A percentile compares a stretch with the other conserved stretches of the same genome.
Evolutionary conservation across 2,888 invertebrate genomes (phyloP).

Genomic region (Celastrina argiolus): DNA sequence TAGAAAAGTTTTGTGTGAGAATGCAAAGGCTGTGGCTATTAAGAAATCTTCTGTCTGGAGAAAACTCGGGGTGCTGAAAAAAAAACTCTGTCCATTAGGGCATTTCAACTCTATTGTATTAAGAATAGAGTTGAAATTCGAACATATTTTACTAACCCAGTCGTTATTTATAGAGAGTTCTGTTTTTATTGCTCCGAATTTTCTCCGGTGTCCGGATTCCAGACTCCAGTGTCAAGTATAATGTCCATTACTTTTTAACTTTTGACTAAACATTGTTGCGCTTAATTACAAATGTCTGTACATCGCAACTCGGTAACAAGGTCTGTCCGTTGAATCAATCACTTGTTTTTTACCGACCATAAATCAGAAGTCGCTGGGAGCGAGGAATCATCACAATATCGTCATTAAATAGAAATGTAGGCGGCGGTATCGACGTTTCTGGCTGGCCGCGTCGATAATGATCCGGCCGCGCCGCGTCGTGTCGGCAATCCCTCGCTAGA

Average conservation of each 20-base stretch:
- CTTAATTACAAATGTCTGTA: background rate
- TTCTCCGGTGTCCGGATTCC: no score
- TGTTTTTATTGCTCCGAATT: no score
- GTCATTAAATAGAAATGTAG: slow-evolving; percentile 37
- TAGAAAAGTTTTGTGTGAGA: no score
- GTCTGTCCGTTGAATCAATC: background rate
- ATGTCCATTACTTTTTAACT: background rate
- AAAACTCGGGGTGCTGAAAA: no score
- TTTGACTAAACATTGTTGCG: background rate
- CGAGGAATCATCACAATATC: slow-evolving; percentile 32
- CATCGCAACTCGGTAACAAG: background rate
- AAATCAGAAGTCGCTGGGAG: slow-evolving; percentile 13
- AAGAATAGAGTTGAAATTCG: no score
- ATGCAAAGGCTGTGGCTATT: no score
- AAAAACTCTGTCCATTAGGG: no score
- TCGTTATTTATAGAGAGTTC: no score
- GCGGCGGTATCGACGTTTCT: slow-evolving; percentile 37
- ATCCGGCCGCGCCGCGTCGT: slow-evolving; percentile 37
- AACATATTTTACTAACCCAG: no score
- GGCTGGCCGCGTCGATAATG: slow-evolving; percentile 38
- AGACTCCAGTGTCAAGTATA: no score
- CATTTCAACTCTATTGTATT: no score
- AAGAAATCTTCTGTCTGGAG: no score
- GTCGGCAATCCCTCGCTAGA: slow-evolving; percentile 34
- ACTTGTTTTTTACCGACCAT: background rate